A percentile compares a stretch with the other conserved stretches of the same genome.
These are phyloP conservation scores for Tetheella fluctuosa DNA, from an alignment of 2,888 invertebrate genomes.

Conservation along the genomic window DNA sequence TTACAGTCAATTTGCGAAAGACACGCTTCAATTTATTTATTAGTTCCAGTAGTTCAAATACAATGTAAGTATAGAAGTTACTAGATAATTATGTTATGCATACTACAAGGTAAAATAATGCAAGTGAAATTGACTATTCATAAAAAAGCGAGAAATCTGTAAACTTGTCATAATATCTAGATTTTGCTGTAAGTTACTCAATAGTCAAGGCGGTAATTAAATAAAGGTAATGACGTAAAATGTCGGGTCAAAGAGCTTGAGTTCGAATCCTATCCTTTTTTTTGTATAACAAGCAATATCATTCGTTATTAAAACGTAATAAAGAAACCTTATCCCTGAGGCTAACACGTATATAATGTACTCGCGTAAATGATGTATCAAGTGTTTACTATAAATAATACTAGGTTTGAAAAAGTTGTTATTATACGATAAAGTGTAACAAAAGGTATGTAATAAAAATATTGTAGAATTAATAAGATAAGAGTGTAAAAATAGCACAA, in stretches of 20 bases:
- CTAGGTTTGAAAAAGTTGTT: too few species aligned
- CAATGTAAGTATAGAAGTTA: background rate
- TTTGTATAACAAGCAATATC: too few species aligned
- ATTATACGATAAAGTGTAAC: too few species aligned
- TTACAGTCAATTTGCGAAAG: slow-evolving; percentile 7
- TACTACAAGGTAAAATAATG: background rate
- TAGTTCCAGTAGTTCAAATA: background rate
- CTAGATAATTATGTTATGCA: background rate
- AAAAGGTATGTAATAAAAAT: background rate
- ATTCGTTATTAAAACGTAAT: too few species aligned
- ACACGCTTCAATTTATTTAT: background rate
- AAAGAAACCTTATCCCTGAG: too few species aligned
- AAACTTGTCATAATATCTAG: background rate
- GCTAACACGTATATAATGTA: too few species aligned
- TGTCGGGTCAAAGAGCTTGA: too few species aligned
- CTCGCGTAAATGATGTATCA: too few species aligned
- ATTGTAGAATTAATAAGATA: background rate
- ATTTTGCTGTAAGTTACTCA: background rate
- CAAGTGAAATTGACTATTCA: background rate
- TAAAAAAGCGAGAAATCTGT: background rate
- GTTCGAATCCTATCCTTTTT: too few species aligned
- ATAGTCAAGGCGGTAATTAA: too few species aligned
- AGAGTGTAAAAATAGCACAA: background rate
- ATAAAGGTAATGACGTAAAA: too few species aligned
- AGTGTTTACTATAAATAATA: too few species aligned